Base-by-base conservation (phyloP, 2,113 vertebrate genomes). In the Scalopus aquaticus region DNA sequence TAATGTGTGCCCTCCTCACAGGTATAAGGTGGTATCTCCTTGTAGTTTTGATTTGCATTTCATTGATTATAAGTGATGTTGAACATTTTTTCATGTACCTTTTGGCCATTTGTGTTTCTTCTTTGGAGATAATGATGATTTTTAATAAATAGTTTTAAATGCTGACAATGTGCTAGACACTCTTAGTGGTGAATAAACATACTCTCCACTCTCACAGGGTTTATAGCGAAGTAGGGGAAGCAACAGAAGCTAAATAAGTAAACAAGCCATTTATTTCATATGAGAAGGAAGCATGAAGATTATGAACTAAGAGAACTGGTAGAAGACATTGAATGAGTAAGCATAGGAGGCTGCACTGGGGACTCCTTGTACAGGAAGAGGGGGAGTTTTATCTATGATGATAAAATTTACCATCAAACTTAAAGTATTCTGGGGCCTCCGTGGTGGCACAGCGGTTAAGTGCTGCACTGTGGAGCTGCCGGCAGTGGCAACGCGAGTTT, bases 311-410 rank as follows among this genome's bases (percentile, higher is more conserved):
- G 62, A 46, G 28, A 39, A 12, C 13, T 16, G 1, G 32, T 26
- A 32, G 28, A 76, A 69, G 16, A 24, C 12, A 70, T 0, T 76
- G 24, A 70, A 58, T 56, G 16, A 9, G 2, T 17, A 65, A 32
- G 17, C 6, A 2, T 10, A 44, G 30, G 4, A 90, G 30, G 26
- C 2, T 51, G 12, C 8, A 19, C 1, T 3, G 26, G 15, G 49
- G 22, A 13, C 3, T 65, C 5, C 42, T 72, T 87, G 32, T 15
- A 11, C 0, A 58, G 5, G 11, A 1, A 58, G 17, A 26, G 0
- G 46, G 19, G 6, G 44, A 1, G 6, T 54, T 22, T n/a, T n/a
- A 0, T 58, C 20, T 8, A 6, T 0, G 7, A 5, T 13, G 9
- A 19, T 0, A 46, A 54, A 4, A 54, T 85, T 76, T 74, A 58